phyloP scores from a whole-genome alignment of 2,113 vertebrate species.

The Heliornis fulica region DNA sequence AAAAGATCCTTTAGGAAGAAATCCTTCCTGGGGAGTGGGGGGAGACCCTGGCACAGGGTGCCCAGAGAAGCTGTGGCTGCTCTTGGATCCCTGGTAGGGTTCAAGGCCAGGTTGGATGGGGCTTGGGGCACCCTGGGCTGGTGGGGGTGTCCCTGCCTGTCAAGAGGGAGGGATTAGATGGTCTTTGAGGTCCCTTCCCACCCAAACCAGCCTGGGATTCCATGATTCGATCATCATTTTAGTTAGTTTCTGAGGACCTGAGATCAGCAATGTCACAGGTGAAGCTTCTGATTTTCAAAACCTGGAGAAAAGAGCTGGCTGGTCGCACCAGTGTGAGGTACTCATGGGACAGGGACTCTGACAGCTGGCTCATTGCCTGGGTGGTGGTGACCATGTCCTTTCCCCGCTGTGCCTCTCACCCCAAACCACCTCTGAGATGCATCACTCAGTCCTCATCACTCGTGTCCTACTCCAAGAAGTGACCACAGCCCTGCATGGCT shows the following conservation, averaged over 20 bases:
- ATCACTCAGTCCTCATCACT: background rate
- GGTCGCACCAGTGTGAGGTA: background rate
- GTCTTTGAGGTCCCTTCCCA: too few relatives aligned
- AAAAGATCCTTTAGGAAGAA: background rate
- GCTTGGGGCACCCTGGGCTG: too few relatives aligned
- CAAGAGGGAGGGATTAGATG: too few relatives aligned
- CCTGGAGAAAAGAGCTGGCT: background rate
- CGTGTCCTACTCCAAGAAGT: background rate
- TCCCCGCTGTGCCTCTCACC: background rate
- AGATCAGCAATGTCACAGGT: fast-evolving
- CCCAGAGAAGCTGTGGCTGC: too few relatives aligned
- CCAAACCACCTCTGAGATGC: background rate
- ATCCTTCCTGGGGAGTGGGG: too few relatives aligned
- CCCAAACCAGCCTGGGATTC: too few relatives aligned
- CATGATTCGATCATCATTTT: background rate
- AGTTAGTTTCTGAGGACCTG: background rate
- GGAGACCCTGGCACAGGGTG: too few relatives aligned
- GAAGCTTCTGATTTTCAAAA: background rate
- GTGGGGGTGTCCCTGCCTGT: too few relatives aligned
- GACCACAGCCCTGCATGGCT: background rate
- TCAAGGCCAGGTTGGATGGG: too few relatives aligned
- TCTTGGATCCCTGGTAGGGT: too few relatives aligned
- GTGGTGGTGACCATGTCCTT: background rate
- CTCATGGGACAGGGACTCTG: background rate
- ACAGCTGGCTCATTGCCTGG: background rate